Percentiles rank a stretch among this genome's conserved stretches.
Evolutionary conservation across 2,113 vertebrate genomes (phyloP).

Genomic region (Sturnira hondurensis): DNA sequence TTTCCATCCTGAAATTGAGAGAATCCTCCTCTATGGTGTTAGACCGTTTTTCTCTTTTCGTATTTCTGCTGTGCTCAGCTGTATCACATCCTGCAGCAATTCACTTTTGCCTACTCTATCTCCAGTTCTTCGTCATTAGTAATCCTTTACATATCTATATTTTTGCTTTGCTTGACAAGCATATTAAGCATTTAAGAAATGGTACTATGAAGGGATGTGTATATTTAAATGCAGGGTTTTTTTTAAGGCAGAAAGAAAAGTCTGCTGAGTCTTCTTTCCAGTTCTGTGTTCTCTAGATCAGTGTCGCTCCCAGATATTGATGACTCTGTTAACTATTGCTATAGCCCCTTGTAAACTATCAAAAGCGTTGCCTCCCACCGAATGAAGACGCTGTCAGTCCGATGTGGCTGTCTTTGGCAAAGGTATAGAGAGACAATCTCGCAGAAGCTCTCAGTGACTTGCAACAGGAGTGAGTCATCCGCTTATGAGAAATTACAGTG

Average conservation of each 20-base stretch:
- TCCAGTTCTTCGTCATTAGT: conserved; percentile 1
- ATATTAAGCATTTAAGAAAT: conserved; percentile 45
- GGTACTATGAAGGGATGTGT: not conserved
- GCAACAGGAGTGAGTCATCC: not conserved
- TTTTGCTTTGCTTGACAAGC: conserved; percentile 37
- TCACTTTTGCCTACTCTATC: conserved; percentile 36
- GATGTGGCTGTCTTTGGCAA: not conserved
- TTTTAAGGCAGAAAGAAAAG: not conserved
- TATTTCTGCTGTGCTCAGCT: conserved; percentile 46
- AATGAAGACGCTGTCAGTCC: not conserved
- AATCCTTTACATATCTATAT: conserved; percentile 12
- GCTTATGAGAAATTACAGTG: not conserved
- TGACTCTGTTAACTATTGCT: conserved; percentile 32
- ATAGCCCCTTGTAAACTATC: not conserved
- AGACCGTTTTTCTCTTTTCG: conserved; percentile 2
- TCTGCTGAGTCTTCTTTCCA: not conserved
- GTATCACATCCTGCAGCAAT: conserved; percentile 2
- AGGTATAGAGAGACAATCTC: not conserved
- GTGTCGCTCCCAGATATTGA: conserved; percentile 24
- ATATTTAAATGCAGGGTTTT: not conserved
- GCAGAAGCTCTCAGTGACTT: not conserved
- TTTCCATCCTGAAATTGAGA: not conserved
- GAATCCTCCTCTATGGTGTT: not conserved
- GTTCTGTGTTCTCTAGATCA: conserved; percentile 7
- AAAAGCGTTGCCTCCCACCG: not conserved